phyloP scores from a whole-genome alignment of 2,888 invertebrate species.

The Salticus scenicus region DNA sequence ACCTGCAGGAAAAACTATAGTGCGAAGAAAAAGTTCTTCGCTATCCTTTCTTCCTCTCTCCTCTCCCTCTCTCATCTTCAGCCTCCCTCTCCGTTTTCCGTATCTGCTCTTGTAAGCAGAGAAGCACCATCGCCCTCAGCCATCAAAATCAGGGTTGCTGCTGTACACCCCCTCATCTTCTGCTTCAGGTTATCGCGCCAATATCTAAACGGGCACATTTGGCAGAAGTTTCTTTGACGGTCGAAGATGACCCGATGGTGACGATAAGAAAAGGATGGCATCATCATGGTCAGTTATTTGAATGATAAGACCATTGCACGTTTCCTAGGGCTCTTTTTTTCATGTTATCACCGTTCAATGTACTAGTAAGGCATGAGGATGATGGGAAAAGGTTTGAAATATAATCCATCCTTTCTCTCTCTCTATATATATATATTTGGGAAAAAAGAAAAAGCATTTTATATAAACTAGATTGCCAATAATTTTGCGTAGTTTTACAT shows the following conservation, averaged over 20 bases:
- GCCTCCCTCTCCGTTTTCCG: not conserved
- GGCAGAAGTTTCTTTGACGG: not conserved
- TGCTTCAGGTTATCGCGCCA: constrained; percentile 49
- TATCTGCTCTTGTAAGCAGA: constrained; percentile 60
- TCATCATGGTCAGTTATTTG: not conserved
- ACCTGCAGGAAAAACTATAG: constrained; percentile 3
- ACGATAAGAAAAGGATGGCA: not conserved
- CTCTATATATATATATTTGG: no score
- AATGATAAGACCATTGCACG: not conserved
- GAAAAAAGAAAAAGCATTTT: no score
- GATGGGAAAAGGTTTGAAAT: no score
- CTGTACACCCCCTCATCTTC: not conserved
- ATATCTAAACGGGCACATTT: constrained; percentile 23
- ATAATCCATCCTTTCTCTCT: no score
- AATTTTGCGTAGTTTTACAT: no score
- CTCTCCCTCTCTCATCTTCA: not conserved
- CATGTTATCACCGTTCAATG: no score
- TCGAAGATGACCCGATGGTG: not conserved
- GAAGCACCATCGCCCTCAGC: constrained; percentile 35
- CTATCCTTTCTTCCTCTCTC: not conserved
- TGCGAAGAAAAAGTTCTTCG: not conserved
- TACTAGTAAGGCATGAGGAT: no score
- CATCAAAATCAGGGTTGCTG: constrained; percentile 64
- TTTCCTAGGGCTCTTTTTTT: not conserved
- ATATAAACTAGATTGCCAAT: no score